Conservation (phyloP, 2,113 vertebrate genomes). For the Erythrocercus mccallii region DNA sequence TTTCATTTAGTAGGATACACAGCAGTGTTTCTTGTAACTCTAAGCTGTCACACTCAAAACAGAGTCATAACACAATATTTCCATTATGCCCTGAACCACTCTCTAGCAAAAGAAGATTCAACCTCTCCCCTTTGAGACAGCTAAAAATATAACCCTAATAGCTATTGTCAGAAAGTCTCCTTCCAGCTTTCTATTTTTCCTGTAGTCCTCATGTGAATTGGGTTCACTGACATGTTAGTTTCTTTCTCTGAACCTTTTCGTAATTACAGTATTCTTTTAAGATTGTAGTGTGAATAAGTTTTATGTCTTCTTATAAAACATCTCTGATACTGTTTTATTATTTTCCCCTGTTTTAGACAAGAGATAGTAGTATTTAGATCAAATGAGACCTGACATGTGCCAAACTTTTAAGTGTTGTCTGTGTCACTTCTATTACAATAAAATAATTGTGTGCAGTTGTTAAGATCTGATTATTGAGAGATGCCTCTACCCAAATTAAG, state of each 20-base stretch:
- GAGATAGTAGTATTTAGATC: neutral
- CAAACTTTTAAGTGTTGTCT: neutral
- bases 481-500: neutral
- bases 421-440: neutral
- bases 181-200: neutral
- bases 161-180: neutral
- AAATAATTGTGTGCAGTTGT: neutral
- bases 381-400: neutral
- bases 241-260: neutral
- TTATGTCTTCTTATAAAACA: neutral
- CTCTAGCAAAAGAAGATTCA: neutral
- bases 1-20: neutral
- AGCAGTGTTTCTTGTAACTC: neutral
- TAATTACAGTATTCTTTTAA: neutral
- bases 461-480: neutral
- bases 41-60: constrained; percentile 6
- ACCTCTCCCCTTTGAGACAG: neutral
- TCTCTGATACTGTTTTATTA: neutral
- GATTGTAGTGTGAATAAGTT: neutral
- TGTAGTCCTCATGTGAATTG: neutral
- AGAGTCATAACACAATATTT: constrained; percentile 10
- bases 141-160: constrained; percentile 16
- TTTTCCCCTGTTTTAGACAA: neutral
- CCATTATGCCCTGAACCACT: neutral
- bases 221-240: neutral